Conservation (phyloP, 1,140 invertebrate genomes). For the Drosophila punjabiensis region DNA sequence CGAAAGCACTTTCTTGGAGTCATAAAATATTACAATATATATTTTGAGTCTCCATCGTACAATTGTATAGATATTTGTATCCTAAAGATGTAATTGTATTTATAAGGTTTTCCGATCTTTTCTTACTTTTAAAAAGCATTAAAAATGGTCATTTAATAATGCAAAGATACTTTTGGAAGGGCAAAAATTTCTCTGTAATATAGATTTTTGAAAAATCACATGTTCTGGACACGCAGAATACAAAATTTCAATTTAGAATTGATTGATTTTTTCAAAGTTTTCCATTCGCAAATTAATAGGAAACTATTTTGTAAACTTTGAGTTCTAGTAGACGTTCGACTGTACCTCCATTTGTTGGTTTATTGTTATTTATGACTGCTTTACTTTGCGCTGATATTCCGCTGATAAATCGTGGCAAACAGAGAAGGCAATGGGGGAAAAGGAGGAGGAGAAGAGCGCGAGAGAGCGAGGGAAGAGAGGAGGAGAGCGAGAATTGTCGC, state of each 20-base stretch:
- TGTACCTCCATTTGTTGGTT: constrained; percentile 22
- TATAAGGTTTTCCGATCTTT: neutral
- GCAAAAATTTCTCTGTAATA: neutral
- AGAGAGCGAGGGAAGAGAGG: constrained; percentile 7
- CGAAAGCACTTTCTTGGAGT: too few species aligned
- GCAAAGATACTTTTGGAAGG: neutral
- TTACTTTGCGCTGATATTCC: constrained; percentile 25
- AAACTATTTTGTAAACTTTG: constrained; percentile 4
- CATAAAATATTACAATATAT: neutral
- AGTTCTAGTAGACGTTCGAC: constrained; percentile 19
- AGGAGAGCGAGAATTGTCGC: constrained; percentile 24
- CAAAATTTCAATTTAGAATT: neutral
- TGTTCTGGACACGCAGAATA: neutral
- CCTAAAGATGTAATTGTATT: neutral
- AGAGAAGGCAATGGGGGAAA: neutral
- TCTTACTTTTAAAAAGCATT: neutral
- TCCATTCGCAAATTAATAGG: neutral
- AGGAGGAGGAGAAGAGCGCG: neutral
- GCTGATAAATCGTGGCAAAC: constrained; percentile 31
- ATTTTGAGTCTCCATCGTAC: neutral
- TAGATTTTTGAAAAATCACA: neutral
- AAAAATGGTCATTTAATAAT: neutral
- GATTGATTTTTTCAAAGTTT: neutral
- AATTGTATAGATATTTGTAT: neutral
- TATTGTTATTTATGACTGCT: constrained; percentile 37